Evolutionary conservation across 2,888 invertebrate species (phyloP).

Genomic region (Geophilus truncorum): DNA sequence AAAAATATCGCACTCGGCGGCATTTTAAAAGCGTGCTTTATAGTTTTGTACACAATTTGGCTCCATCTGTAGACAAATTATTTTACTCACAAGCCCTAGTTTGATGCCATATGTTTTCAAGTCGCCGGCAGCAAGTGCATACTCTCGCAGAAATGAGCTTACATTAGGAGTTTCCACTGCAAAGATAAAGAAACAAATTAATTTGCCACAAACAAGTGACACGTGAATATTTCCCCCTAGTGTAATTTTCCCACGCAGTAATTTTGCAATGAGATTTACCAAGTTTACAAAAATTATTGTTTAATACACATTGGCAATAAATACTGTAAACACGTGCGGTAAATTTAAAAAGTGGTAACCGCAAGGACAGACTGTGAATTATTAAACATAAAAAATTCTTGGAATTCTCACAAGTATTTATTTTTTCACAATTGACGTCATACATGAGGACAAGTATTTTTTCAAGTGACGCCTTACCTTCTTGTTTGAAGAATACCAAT

Average conservation of each 20-base stretch:
- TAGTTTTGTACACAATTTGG: neutral
- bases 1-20: no score
- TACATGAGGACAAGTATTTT: neutral
- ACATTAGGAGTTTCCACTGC: neutral
- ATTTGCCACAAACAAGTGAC: neutral
- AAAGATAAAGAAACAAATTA: neutral
- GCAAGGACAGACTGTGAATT: no score
- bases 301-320: no score
- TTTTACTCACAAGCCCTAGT: neutral
- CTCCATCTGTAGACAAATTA: neutral
- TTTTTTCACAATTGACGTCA: slow-evolving; percentile 6
- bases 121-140: neutral
- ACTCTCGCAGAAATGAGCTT: neutral
- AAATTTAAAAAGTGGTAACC: no score
- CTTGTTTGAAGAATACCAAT: slow-evolving; percentile 10
- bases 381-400: no score
- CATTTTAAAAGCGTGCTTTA: neutral
- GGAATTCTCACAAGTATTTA: neutral
- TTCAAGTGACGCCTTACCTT: slow-evolving; percentile 1
- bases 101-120: neutral
- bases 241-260: neutral
- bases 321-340: no score
- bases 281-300: no score
- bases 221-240: neutral
- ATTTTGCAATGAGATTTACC: no score